These are phyloP conservation scores for Acleris sparsana DNA, from an alignment of 2,888 invertebrate species.

Conservation along the genomic window DNA sequence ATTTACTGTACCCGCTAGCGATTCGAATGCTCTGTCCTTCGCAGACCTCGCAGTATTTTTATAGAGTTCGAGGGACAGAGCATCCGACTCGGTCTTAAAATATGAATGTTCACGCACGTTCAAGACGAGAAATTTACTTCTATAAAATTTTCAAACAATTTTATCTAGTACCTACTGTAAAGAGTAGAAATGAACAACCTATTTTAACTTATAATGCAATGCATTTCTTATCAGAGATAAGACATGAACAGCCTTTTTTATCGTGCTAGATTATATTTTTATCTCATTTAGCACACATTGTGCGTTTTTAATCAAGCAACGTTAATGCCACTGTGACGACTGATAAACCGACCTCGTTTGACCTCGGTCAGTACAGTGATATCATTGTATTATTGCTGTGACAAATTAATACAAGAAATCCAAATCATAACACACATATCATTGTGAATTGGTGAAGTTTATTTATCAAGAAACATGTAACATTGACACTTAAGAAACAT, in stretches of 20 bases:
- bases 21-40: no score
- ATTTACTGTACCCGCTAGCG: no score
- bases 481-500: no score
- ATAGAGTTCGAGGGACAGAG: no score
- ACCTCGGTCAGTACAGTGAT: slow-evolving; percentile 1
- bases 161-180: no score
- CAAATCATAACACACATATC: background rate
- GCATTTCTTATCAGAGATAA: background rate
- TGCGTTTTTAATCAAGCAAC: slow-evolving; percentile 12
- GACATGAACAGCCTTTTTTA: background rate
- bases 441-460: background rate
- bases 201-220: background rate
- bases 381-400: slow-evolving; percentile 8
- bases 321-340: slow-evolving; percentile 2
- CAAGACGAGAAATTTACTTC: no score
- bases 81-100: no score
- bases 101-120: no score
- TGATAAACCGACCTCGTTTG: slow-evolving; percentile 19
- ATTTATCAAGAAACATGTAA: no score
- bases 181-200: background rate
- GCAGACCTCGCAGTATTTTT: no score
- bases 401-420: slow-evolving; percentile 15
- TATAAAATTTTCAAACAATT: no score
- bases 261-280: slow-evolving; percentile 3
- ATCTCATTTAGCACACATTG: slow-evolving; percentile 14